These are phyloP conservation scores for Cephus spinipes DNA, from an alignment of 2,888 invertebrate genomes.

Conservation along the genomic window DNA sequence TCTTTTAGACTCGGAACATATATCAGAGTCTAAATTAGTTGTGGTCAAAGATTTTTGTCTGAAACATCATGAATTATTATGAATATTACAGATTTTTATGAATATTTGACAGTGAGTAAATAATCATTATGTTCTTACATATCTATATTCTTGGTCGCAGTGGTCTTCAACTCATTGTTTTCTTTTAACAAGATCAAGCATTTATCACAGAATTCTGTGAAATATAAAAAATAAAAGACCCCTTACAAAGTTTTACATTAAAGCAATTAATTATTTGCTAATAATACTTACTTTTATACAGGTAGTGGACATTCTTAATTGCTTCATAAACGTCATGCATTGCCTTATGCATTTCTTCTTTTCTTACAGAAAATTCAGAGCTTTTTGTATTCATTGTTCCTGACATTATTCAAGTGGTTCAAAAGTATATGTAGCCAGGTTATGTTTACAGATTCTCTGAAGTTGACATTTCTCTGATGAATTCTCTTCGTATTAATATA, in stretches of 20 bases:
- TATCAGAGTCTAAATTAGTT: constrained; percentile 19
- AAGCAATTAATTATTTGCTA: background rate
- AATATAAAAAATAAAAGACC: constrained; percentile 1
- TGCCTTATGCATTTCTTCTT: constrained; percentile 34
- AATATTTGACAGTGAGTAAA: background rate
- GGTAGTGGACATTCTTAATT: constrained; percentile 34
- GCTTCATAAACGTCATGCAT: constrained; percentile 34
- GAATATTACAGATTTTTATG: constrained; percentile 18
- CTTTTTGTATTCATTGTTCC: background rate
- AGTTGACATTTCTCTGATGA: background rate
- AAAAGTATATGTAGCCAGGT: background rate
- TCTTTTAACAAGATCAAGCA: background rate
- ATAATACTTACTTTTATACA: constrained; percentile 49
- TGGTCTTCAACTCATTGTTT: background rate
- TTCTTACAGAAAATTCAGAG: constrained; percentile 22
- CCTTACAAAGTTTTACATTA: background rate
- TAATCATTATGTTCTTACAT: background rate
- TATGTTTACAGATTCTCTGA: background rate
- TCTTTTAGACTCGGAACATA: background rate
- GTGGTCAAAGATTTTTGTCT: background rate
- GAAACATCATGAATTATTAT: constrained; percentile 12
- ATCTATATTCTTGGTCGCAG: background rate
- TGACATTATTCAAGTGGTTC: background rate
- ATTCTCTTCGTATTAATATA: background rate
- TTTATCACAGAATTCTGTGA: background rate